Conservation (phyloP, 2,113 vertebrate species). For the Elephas maximus region DNA sequence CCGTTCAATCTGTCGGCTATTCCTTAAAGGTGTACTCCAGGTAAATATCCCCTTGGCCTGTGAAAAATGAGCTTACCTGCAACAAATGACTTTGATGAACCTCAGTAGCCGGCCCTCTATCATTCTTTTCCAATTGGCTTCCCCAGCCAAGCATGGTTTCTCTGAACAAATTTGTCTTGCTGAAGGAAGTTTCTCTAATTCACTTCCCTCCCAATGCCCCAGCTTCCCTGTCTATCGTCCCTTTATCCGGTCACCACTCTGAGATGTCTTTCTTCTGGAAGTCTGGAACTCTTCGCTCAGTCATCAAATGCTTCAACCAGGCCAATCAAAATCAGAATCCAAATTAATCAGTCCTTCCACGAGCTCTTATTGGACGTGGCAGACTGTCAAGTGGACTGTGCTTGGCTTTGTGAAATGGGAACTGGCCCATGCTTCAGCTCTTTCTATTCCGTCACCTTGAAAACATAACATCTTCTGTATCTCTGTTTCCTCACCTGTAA, state of each 20-base stretch:
- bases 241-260: slow-evolving; percentile 78
- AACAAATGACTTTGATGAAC: slow-evolving; percentile 99
- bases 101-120: slow-evolving; percentile 93
- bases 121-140: slow-evolving; percentile 99
- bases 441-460: not conserved
- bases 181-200: slow-evolving; percentile 95
- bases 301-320: slow-evolving; percentile 74
- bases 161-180: slow-evolving; percentile 96
- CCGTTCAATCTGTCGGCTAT: slow-evolving; percentile 96
- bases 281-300: slow-evolving; percentile 79
- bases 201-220: slow-evolving; percentile 84
- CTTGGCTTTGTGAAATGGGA: not conserved
- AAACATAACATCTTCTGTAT: not conserved
- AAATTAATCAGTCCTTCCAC: slow-evolving; percentile 46
- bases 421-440: not conserved
- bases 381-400: not conserved
- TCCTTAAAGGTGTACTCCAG: slow-evolving; percentile 97
- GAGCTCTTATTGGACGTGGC: not conserved
- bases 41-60: slow-evolving; percentile 95
- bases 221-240: slow-evolving; percentile 71
- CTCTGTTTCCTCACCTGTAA: not conserved
- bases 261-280: slow-evolving; percentile 72
- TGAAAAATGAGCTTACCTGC: slow-evolving; percentile 98
- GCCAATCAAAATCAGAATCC: slow-evolving; percentile 82
- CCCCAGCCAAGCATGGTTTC: slow-evolving; percentile 91